These are phyloP conservation scores for Chymomyza costata DNA, from an alignment of 1,140 invertebrate species.

Conservation along the genomic window DNA sequence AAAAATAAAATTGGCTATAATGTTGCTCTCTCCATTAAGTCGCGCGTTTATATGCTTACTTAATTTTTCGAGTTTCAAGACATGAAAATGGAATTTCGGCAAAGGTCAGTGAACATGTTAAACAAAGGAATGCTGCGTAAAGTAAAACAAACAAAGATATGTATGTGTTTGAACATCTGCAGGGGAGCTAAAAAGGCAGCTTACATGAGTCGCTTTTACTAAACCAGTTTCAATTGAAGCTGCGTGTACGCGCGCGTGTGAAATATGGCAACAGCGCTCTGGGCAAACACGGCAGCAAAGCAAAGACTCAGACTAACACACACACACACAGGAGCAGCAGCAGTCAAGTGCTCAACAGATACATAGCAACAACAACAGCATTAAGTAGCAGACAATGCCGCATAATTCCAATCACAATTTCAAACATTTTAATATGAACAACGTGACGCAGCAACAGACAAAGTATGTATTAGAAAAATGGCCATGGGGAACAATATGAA, in stretches of 20 bases:
- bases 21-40: no score
- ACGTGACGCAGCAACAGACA: slow-evolving; percentile 51
- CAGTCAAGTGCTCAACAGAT: no score
- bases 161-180: no score
- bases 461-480: slow-evolving; percentile 3
- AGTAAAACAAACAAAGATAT: not conserved
- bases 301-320: not conserved
- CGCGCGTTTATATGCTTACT: no score
- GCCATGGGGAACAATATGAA: no score
- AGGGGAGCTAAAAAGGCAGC: no score
- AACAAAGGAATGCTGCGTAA: slow-evolving; percentile 40
- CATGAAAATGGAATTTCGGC: slow-evolving; percentile 48
- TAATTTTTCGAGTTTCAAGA: slow-evolving; percentile 21
- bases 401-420: slow-evolving; percentile 56
- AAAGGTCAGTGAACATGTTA: slow-evolving; percentile 69
- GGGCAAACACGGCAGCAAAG: not conserved
- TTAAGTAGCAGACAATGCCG: no score
- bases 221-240: slow-evolving; percentile 66
- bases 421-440: slow-evolving; percentile 55
- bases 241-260: slow-evolving; percentile 42
- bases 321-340: no score
- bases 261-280: slow-evolving; percentile 63
- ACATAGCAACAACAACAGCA: no score
- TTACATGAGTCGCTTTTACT: no score
- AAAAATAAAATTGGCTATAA: no score